phyloP scores from a whole-genome alignment of 2,113 vertebrate genomes.

The Microcebus griseorufus region DNA sequence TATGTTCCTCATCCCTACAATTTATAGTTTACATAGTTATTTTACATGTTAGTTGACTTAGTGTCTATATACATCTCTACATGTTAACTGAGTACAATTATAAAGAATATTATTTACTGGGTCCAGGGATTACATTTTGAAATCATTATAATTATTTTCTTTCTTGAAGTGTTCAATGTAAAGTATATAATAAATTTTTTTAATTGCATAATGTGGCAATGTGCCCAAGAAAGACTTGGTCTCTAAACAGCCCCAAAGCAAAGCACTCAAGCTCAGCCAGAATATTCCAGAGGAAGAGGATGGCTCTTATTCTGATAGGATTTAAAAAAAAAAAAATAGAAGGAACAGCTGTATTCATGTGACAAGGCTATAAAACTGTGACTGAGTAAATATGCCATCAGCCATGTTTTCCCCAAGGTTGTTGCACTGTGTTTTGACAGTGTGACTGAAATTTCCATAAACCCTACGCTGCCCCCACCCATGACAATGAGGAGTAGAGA shows the following conservation, averaged over 20 bases:
- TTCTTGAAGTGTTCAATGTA: not conserved
- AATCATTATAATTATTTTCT: slow-evolving; percentile 24
- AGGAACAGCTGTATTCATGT: not conserved
- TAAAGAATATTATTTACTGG: not conserved
- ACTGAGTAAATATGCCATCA: not conserved
- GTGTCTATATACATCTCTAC: not conserved
- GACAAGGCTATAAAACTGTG: not conserved
- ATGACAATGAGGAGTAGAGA: not conserved
- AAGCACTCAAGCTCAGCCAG: not conserved
- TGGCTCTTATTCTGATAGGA: not conserved
- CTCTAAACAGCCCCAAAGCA: not conserved
- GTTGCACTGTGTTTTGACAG: not conserved
- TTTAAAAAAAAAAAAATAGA: not conserved
- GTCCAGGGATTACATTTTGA: not conserved
- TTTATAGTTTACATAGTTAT: not conserved
- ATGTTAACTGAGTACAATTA: not conserved
- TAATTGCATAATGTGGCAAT: not conserved
- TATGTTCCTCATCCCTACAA: not conserved
- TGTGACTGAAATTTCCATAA: not conserved
- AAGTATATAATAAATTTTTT: not conserved
- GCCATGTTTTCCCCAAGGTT: not conserved
- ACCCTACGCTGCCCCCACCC: not conserved
- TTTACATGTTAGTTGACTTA: not conserved
- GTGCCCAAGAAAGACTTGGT: not conserved
- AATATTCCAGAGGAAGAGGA: not conserved